Base-by-base conservation (phyloP, 2,888 invertebrate species). In the Agrotis exclamationis region DNA sequence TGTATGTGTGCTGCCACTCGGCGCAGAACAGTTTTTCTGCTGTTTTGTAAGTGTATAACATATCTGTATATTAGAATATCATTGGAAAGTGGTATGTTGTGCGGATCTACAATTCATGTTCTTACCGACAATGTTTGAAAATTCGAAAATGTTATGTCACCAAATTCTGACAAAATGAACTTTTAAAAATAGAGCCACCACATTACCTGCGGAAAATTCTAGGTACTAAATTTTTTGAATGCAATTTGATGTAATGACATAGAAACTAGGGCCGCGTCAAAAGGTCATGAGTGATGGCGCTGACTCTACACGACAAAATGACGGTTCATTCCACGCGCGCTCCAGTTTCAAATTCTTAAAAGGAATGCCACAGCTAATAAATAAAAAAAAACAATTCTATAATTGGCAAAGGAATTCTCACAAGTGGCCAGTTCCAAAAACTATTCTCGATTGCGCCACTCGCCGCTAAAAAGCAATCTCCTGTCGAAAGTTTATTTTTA, bases 401-500 rank as follows among this genome's bases (percentile, higher is more conserved):
- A 77, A 77, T 77, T 83, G 77, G 82, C 75, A 54, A 80, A 75
- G 64, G 86, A 81, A 82, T 82, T 70, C 73, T 11, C n/a, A 57
- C 70, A 70, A 63, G 51, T 65, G 53, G 71, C 62, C 72, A 50
- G 54, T 63, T 69, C 69, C 47, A 65, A 80, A 84, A 74, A 70
- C 63, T 76, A 73, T 79, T 76, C 22, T 65, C 62, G 65, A 62
- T 71, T 67, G 28, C 71, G 48, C 44, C 86, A 85, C 87, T 84
- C 82, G 86, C 83, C 82, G 66, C 82, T 80, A 87, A 88, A 89
- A 87, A 88, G 88, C 86, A 77, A 85, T 85, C 80, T 80, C 82
- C 70, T 88, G 89, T 67, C 80, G 68, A 67, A 50, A 76, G 70
- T 71, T 70, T 79, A 83, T 85, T 82, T 84, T 82, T 81, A 85